Conservation (phyloP, 2,797 vertebrate species). For the Podargus strigoides region DNA sequence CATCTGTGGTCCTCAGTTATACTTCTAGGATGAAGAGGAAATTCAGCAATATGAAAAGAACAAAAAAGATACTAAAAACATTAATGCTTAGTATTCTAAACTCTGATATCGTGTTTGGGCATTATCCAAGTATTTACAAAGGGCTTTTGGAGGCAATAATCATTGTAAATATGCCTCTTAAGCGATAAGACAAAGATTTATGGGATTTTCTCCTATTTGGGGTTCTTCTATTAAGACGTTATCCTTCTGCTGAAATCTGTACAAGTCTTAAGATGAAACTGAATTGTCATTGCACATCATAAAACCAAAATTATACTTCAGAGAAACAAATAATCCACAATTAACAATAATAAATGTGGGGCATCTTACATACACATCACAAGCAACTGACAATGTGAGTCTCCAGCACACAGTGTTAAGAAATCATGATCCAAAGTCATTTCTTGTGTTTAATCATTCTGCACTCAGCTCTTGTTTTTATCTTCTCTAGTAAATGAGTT, state of each 20-base stretch:
- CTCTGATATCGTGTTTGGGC: background rate
- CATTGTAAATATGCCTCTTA: background rate
- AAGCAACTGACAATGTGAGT: background rate
- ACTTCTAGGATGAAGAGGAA: background rate
- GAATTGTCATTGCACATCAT: background rate
- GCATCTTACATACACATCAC: background rate
- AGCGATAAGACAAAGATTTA: background rate
- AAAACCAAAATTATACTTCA: background rate
- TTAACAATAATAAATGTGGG: background rate
- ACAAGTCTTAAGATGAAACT: background rate
- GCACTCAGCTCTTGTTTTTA: constrained; percentile 50
- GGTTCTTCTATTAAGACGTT: background rate
- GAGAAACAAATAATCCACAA: background rate
- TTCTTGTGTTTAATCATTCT: constrained; percentile 17
- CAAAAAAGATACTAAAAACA: background rate
- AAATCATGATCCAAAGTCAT: background rate
- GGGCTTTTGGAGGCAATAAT: background rate
- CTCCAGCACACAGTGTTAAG: background rate
- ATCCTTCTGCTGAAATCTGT: background rate
- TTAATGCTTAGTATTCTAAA: background rate
- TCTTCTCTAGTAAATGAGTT: constrained; percentile 67
- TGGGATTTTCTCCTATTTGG: background rate
- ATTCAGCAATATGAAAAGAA: background rate
- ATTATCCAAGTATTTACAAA: background rate
- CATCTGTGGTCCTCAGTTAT: background rate